These are phyloP conservation scores for Homarus americanus DNA, from an alignment of 1,140 invertebrate genomes.

Conservation along the genomic window DNA sequence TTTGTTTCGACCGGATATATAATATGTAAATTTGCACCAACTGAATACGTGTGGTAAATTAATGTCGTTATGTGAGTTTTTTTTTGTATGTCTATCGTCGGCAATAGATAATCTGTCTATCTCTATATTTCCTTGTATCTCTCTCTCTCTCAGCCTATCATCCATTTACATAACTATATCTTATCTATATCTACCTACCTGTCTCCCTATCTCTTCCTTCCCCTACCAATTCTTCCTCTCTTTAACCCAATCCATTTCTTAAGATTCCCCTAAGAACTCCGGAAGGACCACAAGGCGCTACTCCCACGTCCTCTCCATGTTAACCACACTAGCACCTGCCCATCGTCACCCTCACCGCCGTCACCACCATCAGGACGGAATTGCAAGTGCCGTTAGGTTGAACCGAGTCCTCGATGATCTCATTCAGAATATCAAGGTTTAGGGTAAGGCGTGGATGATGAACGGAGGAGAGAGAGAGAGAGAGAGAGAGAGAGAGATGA, in stretches of 20 bases:
- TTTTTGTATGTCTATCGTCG: background rate
- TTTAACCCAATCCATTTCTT: background rate
- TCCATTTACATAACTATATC: too few species aligned
- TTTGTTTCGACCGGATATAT: background rate
- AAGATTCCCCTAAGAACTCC: too few species aligned
- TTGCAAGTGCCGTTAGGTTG: too few species aligned
- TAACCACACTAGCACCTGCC: background rate
- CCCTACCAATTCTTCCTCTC: too few species aligned
- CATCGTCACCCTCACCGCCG: background rate
- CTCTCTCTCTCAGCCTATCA: background rate
- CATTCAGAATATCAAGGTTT: too few species aligned
- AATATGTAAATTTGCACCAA: background rate
- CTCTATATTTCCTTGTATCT: background rate
- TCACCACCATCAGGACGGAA: too few species aligned
- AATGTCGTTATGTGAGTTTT: background rate
- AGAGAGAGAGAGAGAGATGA: too few species aligned
- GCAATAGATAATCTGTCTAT: too few species aligned
- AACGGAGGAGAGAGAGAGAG: too few species aligned
- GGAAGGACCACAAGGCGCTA: too few species aligned
- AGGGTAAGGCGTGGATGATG: too few species aligned
- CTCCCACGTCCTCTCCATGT: background rate
- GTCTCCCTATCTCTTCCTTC: background rate
- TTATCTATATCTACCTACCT: background rate
- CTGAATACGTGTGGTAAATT: background rate
- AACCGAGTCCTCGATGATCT: too few species aligned